Evolutionary conservation across 2,888 invertebrate genomes (phyloP), one percentile per base, ranked within the genome.

Genomic region (Hecatera dysodea): DNA sequence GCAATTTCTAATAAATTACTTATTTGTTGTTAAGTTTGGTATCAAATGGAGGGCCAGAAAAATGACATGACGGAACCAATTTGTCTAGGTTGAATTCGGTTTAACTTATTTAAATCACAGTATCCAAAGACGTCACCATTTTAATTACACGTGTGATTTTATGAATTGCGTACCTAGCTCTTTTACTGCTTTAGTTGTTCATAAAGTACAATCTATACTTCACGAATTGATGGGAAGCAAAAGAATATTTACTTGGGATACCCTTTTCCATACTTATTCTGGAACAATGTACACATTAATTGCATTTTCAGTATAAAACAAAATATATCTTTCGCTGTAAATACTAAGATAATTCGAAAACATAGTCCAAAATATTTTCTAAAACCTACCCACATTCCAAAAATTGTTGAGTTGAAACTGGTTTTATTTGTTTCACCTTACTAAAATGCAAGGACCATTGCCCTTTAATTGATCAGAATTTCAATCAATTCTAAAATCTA

Each of bases 91-190:
- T 36, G 33, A 5, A 15, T 39, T 42, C 9, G 12, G 24, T 55
- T 36, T 39, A 12, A 19, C 4, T 56, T 42, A n/a, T 27, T 4
- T 7, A 36, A 22, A 29, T 22, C 22, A 17, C 3, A 53, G 15
- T 33, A 19, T 8, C 11, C 2, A 27, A 50, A 50, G 24, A 70
- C 27, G 36, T 55, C 36, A 29, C 36, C 60, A 46, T 11, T 48
- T 39, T 39, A 3, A 48, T 65, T 59, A 81, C 82, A 83, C 82
- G 73, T 82, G 83, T 75, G 46, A 69, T 78, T 71, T 72, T 66
- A 44, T 29, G 22, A 50, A 75, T 67, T 83, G 70, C 75, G 64
- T 75, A 60, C 44, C 24, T 76, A 60, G 48, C 27, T 77, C 36
- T 46, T 73, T 9, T 44, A 44, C 27, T 60, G 36, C 36, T 36